Base-by-base conservation (phyloP, 1,140 invertebrate species). In the Zaprionus tsacasi region DNA sequence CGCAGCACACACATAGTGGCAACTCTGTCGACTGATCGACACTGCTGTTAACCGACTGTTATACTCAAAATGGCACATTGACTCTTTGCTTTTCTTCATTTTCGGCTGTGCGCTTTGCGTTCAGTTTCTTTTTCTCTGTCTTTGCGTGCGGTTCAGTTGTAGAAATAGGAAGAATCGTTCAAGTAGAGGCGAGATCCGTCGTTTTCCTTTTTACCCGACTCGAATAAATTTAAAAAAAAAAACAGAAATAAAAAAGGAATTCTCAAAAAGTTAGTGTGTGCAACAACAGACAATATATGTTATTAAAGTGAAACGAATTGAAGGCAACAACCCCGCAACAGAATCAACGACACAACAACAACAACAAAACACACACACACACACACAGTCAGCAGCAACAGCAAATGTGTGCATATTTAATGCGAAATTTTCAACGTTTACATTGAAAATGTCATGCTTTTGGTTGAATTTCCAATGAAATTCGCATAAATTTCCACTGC, bases 101-200 rank as follows among this genome's bases (percentile, higher is more conserved):
- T 85, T 76, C 54, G 76, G 64, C 40, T 76, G 38, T 86, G 35
- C 79, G 79, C 65, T 79, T 87, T 73, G 82, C 82, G 69, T 82
- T 86, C 76, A 86, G 83, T 87, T 86, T 88, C 82, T 83, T 86
- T 88, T 87, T 82, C 79, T 88, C 82, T 73, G 76, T 82, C 79
- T 77, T 79, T 74, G 82, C 83, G 82, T 78, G 71, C 82, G 82
- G 82, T 87, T 88, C 83, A 82, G 69, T 81, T 66, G 54, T 87
- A 85, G 81, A 69, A 85, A 68, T 83, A 81, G 79, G 72, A 76
- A 83, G 67, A 82, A 87, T 86, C 82, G 82, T 78, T 85, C 35
- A 63, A 85, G 79, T 70, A 73, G 60, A 83, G 74, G 70, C 82
- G 83, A 82, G 76, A 85, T 83, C 78, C 70, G 78, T 81, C 79